Evolutionary conservation across 2,113 vertebrate genomes (phyloP).

Genomic region (Brachionichthys hirsutus): DNA sequence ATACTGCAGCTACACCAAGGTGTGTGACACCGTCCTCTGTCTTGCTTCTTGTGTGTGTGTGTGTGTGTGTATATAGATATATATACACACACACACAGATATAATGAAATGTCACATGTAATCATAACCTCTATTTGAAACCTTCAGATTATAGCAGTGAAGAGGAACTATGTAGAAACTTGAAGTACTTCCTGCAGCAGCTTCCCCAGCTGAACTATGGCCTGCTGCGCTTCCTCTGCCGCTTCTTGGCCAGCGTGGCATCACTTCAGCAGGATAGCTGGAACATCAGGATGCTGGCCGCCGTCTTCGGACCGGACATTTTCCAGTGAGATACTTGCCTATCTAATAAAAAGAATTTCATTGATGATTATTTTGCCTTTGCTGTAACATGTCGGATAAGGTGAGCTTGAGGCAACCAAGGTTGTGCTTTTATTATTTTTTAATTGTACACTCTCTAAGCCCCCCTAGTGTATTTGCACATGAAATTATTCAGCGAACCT

Average conservation of each 20-base stretch:
- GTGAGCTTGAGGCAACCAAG: no score
- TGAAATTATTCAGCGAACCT: no score
- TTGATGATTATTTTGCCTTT: background rate
- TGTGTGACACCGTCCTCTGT: constrained; percentile 46
- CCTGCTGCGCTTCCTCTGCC: constrained; percentile 94
- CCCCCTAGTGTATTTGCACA: no score
- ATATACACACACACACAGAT: no score
- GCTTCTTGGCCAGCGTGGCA: constrained; percentile 92
- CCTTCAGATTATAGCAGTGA: constrained; percentile 91
- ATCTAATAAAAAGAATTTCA: background rate
- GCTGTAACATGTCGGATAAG: background rate
- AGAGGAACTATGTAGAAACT: constrained; percentile 91
- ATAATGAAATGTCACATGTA: background rate
- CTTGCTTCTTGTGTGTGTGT: no score
- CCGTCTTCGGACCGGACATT: constrained; percentile 95
- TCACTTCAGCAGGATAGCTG: constrained; percentile 94
- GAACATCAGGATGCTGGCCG: constrained; percentile 89
- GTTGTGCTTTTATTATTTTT: no score
- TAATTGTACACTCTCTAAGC: background rate
- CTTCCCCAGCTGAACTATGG: constrained; percentile 95
- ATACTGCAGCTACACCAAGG: constrained; percentile 95
- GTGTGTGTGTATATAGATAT: no score
- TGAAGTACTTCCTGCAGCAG: constrained; percentile 96
- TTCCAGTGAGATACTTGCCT: constrained; percentile 86
- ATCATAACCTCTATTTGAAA: constrained; percentile 10